Evolutionary conservation across 2,888 invertebrate species (phyloP), one percentile per base, ranked within the genome.

Genomic region (Heliconius aoede): DNA sequence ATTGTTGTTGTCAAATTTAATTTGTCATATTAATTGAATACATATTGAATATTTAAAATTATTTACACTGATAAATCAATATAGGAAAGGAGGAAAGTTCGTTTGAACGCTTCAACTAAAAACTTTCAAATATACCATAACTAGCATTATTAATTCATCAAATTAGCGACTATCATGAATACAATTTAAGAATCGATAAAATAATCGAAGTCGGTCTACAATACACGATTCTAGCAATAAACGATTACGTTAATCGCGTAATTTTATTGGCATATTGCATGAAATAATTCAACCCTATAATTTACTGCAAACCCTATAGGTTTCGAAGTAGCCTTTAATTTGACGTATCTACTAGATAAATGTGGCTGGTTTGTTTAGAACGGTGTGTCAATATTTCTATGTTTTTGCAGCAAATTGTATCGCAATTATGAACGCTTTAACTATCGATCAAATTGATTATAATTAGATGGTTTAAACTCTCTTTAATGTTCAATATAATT

Each of bases 241-340:
- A 80, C 84, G 81, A 84, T 83, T 84, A 81, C 82, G 82, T 80
- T 85, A 84, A 83, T 81, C 74, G 81, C 76, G 82, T 84, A 85
- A 85, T 83, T 86, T 84, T 85, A 87, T 86, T 84, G 82, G 83
- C 77, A 78, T 79, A 82, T 79, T 72, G 73, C 83, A 81, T 82
- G 82, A 80, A 80, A 81, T 80, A 75, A 71, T 75, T 55, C 76
- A 78, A 46, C 79, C 74, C 82, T 86, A 78, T 86, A 85, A 87
- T 86, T 86, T 86, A 60, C 71, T 64, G 73, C 65, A 72, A 75
- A 36, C 55, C 69, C 78, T 72, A 24, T 76, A 61, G 61, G 73
- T 46, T 74, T 64, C 15, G 58, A 55, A 58, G 58, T 75, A 78
- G 78, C 68, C 80, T 82, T 74, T 81, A 81, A 82, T 82, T 82